Base-by-base conservation (phyloP, 2,888 invertebrate genomes). In the Seira sanloemensis region DNA sequence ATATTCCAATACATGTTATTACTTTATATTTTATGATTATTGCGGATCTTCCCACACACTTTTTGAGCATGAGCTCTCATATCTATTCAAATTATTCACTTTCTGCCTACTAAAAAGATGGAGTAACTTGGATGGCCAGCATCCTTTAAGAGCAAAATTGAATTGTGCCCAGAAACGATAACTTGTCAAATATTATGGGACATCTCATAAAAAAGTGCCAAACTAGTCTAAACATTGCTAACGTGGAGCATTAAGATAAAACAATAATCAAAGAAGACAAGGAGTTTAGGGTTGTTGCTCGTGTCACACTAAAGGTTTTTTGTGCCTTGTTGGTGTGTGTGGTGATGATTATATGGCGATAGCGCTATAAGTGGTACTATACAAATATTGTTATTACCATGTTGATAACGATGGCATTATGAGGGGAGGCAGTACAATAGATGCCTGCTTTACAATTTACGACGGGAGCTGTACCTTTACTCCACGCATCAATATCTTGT, bases 1-100 rank as follows among this genome's bases (percentile, higher is more conserved):
- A 76, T 77, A 71, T 72, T 72, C 66, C 66, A 67, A 76, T 76
- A 77, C 66, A 66, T 18, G 18, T 82, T 77, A 77, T 77, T 82
- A 77, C 66, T 65, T 66, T 71, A 46, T 82, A 24, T 72, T 82
- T 82, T 82, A 82, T 73, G 72, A 46, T 76, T 82, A 71, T 76
- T 82, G 72, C 50, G 58, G 73, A 54, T 82, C 82, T 73, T 82
- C 82, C 77, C 82, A 82, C 77, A 77, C 82, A 67, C 58, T 58
- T 58, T 58, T 58, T 58, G n/a, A 16, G 58, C 58, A 58, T 58
- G 4, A 37, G 5, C 37, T 37, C 37, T 37, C 37, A 37, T 37
- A 5, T 37, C 37, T 37, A 12, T 37, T 9, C 37, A 37, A n/a
- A n/a, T n/a, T 37, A 37, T 12, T 12, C 12, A 12, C 37, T 12